Percentiles rank a stretch among this genome's conserved stretches.
Evolutionary conservation across 2,113 vertebrate species (phyloP).

Genomic region (Fulica atra): DNA sequence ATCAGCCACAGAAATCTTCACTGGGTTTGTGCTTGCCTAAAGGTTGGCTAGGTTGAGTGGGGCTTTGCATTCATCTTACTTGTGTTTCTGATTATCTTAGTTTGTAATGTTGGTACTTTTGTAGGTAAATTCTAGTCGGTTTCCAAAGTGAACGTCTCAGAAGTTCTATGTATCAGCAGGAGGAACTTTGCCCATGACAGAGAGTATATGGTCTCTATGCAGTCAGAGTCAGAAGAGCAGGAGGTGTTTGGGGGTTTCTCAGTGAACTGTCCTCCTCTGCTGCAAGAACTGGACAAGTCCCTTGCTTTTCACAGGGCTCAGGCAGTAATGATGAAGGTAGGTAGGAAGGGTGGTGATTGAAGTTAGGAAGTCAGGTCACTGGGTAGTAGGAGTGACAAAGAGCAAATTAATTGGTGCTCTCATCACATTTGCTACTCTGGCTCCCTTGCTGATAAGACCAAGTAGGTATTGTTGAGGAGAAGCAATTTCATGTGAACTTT

Average conservation of each 20-base stretch:
- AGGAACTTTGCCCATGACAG: background rate
- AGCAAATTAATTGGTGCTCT: background rate
- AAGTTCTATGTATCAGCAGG: background rate
- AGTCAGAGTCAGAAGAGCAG: background rate
- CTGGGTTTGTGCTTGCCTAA: background rate
- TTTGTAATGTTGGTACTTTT: background rate
- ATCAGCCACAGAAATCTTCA: fast-evolving
- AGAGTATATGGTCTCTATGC: background rate
- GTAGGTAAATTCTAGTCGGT: background rate
- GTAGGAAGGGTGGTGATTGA: background rate
- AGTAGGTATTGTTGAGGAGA: background rate
- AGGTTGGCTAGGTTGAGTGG: background rate
- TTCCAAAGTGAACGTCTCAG: background rate
- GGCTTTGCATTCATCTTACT: background rate
- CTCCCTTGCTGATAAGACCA: background rate
- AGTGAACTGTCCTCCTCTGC: background rate
- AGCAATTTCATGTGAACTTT: background rate
- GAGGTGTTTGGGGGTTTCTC: background rate
- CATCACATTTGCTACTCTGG: background rate
- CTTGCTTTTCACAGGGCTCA: background rate
- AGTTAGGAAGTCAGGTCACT: background rate
- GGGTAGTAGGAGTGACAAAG: background rate
- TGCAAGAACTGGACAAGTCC: background rate
- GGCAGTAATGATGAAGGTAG: background rate
- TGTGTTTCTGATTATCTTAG: background rate